Percentiles rank a stretch among this genome's conserved stretches.
Conservation (phyloP, 2,888 invertebrate genomes). For the Gerris lacustris region DNA sequence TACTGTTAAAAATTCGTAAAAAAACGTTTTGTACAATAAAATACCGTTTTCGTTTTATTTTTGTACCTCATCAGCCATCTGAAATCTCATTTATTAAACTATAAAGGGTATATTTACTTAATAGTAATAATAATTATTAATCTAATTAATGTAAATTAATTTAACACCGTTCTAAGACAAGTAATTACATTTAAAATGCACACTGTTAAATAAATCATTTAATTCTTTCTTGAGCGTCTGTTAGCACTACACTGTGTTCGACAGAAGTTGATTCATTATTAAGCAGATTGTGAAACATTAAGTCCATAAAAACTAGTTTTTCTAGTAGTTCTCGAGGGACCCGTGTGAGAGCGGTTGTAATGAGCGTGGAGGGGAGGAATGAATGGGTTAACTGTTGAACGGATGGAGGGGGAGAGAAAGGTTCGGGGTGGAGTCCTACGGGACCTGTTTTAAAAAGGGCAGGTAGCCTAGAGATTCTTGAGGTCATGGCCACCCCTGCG, state of each 20-base stretch:
- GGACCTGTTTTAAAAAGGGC: not conserved
- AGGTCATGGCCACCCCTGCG: not conserved
- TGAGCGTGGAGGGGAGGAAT: not conserved
- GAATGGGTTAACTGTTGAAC: constrained; percentile 5
- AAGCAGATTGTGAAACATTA: not conserved
- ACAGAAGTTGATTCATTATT: not conserved
- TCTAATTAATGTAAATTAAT: too few species aligned
- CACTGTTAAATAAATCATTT: too few species aligned
- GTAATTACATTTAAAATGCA: too few species aligned
- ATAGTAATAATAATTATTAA: too few species aligned
- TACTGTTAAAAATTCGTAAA: too few species aligned
- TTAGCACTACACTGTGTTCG: not conserved
- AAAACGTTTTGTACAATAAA: too few species aligned
- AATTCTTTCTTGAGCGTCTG: not conserved
- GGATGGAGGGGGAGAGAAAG: not conserved
- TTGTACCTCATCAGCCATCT: too few species aligned
- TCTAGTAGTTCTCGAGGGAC: not conserved
- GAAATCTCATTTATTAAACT: too few species aligned
- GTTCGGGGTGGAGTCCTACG: not conserved
- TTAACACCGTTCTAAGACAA: too few species aligned
- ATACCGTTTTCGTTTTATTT: too few species aligned
- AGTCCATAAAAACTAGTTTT: not conserved
- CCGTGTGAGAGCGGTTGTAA: not conserved
- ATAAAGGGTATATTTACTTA: too few species aligned
- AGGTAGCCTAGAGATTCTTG: not conserved